Conservation (phyloP, 2,888 invertebrate species). For the Tortrix viridana region DNA sequence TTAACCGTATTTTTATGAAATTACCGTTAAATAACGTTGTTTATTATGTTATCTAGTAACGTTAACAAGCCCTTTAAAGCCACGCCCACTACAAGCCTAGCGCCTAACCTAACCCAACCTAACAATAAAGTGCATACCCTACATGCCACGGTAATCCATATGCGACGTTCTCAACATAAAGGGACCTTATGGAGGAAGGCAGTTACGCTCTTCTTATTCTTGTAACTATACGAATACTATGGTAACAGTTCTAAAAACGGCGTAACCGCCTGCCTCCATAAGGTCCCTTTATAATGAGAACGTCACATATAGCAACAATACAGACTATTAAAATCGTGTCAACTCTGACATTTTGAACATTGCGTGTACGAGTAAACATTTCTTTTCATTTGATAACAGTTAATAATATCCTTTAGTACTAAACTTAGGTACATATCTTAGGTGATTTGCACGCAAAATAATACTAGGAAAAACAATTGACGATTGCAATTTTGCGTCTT, state of each 20-base stretch:
- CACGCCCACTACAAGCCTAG: not conserved
- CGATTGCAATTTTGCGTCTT: not conserved
- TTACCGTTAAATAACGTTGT: too few species aligned
- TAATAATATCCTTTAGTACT: conserved; percentile 3
- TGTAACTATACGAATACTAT: too few species aligned
- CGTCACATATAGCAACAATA: conserved; percentile 28
- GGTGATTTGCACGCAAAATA: not conserved
- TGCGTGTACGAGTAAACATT: conserved; percentile 9
- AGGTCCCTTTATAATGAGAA: too few species aligned
- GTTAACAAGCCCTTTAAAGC: too few species aligned
- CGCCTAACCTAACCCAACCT: conserved; percentile 7
- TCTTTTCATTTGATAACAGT: conserved; percentile 21
- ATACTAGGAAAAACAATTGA: not conserved
- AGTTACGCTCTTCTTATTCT: too few species aligned
- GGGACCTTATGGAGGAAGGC: too few species aligned
- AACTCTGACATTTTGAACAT: conserved; percentile 28
- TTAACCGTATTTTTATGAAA: too few species aligned
- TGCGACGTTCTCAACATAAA: too few species aligned
- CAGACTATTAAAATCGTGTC: conserved; percentile 9
- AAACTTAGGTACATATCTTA: not conserved
- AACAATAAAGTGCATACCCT: conserved; percentile 6
- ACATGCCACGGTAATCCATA: conserved; percentile 13
- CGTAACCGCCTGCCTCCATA: too few species aligned
- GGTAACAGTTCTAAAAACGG: too few species aligned
- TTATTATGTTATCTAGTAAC: too few species aligned